A percentile compares a stretch with the other conserved stretches of the same genome.
phyloP scores from a whole-genome alignment of 1,140 invertebrate species.

The Scaptomyza graminum region DNA sequence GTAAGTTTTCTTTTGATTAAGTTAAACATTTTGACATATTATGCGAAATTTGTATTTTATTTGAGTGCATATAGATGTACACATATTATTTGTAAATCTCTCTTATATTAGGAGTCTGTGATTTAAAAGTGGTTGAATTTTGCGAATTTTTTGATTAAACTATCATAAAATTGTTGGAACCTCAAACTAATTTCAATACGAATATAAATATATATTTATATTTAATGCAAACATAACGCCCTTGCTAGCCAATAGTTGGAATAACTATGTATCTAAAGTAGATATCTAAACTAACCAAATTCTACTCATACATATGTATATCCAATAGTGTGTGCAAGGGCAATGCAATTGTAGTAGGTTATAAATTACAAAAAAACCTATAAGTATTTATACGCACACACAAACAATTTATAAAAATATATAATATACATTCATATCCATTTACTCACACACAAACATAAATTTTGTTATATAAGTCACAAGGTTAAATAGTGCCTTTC shows the following conservation, averaged over 20 bases:
- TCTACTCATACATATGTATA: background rate
- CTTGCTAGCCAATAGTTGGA: conserved; percentile 19
- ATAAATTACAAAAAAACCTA: conserved; percentile 26
- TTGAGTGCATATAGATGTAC: conserved; percentile 41
- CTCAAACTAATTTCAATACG: conserved; percentile 45
- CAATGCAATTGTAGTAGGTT: conserved; percentile 25
- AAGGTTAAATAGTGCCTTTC: conserved; percentile 70
- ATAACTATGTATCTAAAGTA: too few relatives aligned
- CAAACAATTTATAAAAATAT: conserved; percentile 22
- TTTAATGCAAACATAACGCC: conserved; percentile 10
- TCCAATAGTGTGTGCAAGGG: conserved; percentile 5
- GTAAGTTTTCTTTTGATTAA: conserved; percentile 44
- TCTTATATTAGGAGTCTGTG: conserved; percentile 81
- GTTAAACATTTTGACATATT: conserved; percentile 52
- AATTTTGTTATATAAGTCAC: conserved; percentile 69
- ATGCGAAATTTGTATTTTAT: conserved; percentile 63
- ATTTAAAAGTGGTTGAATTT: conserved; percentile 79
- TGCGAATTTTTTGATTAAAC: conserved; percentile 55
- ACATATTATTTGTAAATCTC: conserved; percentile 51
- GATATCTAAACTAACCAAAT: too few relatives aligned
- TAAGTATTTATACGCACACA: conserved; percentile 37
- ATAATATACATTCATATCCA: conserved; percentile 10
- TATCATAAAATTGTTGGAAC: conserved; percentile 57
- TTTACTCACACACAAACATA: conserved; percentile 6
- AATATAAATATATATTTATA: conserved; percentile 24